Percentiles rank a stretch among this genome's conserved stretches.
Conservation (phyloP, 2,888 invertebrate genomes). For the Calameuta idolon region DNA sequence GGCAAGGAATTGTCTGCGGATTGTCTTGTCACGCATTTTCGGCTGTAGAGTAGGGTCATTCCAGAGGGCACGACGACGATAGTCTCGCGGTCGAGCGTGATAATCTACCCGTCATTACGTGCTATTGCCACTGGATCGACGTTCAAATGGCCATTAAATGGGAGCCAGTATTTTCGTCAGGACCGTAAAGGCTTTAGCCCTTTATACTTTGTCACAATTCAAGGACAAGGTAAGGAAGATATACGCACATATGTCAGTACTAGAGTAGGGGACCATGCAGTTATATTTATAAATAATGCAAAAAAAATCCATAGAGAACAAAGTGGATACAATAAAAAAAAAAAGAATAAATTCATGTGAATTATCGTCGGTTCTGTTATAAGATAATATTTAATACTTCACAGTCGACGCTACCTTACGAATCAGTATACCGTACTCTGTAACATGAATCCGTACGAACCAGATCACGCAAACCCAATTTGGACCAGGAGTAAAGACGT, state of each 20-base stretch:
- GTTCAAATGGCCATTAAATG: not conserved
- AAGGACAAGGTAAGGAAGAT: not conserved
- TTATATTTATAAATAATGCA: not conserved
- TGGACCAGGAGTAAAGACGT: not conserved
- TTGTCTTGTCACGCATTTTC: not conserved
- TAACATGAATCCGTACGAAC: not conserved
- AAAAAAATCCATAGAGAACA: not conserved
- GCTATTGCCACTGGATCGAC: not conserved
- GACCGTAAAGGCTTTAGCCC: not conserved
- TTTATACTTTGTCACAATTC: not conserved
- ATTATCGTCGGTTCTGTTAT: not conserved
- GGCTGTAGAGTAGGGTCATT: not conserved
- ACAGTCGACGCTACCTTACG: too few species aligned
- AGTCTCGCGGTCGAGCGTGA: not conserved
- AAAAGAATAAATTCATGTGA: not conserved
- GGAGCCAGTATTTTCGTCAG: not conserved
- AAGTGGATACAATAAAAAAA: too few species aligned
- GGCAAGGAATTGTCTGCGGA: not conserved
- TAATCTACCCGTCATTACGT: not conserved
- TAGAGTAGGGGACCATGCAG: not conserved
- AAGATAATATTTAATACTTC: not conserved
- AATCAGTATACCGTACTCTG: not conserved
- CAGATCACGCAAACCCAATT: not conserved
- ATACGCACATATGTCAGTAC: not conserved
- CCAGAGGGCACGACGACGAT: not conserved